phyloP scores from a whole-genome alignment of 35 echinoderm and acorn worm genomes.

The Apostichopus parvimensis region DNA sequence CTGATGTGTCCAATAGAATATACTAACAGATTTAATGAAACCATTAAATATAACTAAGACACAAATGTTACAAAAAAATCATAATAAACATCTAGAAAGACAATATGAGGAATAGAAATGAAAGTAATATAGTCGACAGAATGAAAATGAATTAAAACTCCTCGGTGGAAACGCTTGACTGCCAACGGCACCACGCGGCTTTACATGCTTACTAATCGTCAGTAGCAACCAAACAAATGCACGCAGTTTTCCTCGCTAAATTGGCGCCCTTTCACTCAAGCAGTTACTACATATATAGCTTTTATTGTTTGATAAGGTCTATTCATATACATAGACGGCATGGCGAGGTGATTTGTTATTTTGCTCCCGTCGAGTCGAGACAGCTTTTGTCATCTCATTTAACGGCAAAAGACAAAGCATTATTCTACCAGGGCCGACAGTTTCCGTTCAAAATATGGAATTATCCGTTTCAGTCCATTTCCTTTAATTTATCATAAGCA shows the following conservation, averaged over 20 bases:
- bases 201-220: not conserved
- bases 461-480: slow-evolving; percentile 32
- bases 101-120: not conserved
- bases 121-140: slow-evolving; percentile 1
- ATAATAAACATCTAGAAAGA: not conserved
- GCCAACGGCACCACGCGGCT: slow-evolving; percentile 34
- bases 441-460: not conserved
- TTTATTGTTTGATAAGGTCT: slow-evolving; percentile 14
- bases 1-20: slow-evolving; percentile 8
- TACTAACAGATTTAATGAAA: slow-evolving; percentile 6
- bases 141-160: slow-evolving; percentile 37
- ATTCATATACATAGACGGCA: slow-evolving; percentile 11
- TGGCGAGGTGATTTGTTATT: slow-evolving; percentile 39
- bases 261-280: slow-evolving; percentile 38
- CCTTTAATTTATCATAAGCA: slow-evolving; percentile 41
- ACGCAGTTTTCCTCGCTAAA: slow-evolving; percentile 34
- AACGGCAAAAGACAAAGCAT: not conserved
- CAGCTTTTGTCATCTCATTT: not conserved
- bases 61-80: not conserved
- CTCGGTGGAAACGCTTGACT: slow-evolving; percentile 10
- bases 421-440: slow-evolving; percentile 15
- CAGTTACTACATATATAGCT: not conserved
- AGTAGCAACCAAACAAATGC: not conserved
- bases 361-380: not conserved
- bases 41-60: not conserved